phyloP scores from a whole-genome alignment of 1,140 invertebrate species.

The Zaprionus inermis region DNA sequence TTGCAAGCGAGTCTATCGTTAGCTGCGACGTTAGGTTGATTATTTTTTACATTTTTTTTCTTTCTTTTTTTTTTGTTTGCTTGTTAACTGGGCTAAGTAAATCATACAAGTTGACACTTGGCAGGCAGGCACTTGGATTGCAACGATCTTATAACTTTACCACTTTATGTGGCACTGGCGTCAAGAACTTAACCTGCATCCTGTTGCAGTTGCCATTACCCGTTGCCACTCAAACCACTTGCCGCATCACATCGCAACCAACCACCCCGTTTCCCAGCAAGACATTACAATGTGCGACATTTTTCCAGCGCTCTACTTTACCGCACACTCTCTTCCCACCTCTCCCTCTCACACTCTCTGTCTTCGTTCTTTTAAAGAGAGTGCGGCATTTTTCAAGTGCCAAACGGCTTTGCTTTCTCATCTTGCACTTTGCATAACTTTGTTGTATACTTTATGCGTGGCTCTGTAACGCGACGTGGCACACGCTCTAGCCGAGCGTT shows the following conservation, averaged over 20 bases:
- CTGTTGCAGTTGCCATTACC: slow-evolving; percentile 67
- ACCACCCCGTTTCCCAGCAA: not conserved
- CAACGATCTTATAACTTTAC: slow-evolving; percentile 65
- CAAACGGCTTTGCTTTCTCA: slow-evolving; percentile 55
- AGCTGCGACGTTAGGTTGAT: slow-evolving; percentile 43
- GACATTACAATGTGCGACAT: slow-evolving; percentile 73
- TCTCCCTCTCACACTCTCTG: too few species aligned
- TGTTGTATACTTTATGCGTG: slow-evolving; percentile 70
- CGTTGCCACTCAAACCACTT: slow-evolving; percentile 26
- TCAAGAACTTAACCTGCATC: slow-evolving; percentile 80
- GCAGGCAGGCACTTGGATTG: slow-evolving; percentile 46
- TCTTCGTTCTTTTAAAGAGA: slow-evolving; percentile 13
- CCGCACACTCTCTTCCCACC: too few species aligned
- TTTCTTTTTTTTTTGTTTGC: slow-evolving; percentile 49
- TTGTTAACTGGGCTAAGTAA: slow-evolving; percentile 57
- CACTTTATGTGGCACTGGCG: slow-evolving; percentile 75
- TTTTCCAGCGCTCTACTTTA: too few species aligned
- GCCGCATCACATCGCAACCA: not conserved
- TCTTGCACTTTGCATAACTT: slow-evolving; percentile 80
- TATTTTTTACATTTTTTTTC: slow-evolving; percentile 28
- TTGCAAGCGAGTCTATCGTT: slow-evolving; percentile 45
- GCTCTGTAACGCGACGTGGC: slow-evolving; percentile 31
- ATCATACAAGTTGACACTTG: slow-evolving; percentile 80
- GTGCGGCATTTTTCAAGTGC: slow-evolving; percentile 70
- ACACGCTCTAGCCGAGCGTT: slow-evolving; percentile 71